These are phyloP conservation scores for Zygogramma bicolorata DNA, from an alignment of 2,888 invertebrate genomes.

Conservation along the genomic window DNA sequence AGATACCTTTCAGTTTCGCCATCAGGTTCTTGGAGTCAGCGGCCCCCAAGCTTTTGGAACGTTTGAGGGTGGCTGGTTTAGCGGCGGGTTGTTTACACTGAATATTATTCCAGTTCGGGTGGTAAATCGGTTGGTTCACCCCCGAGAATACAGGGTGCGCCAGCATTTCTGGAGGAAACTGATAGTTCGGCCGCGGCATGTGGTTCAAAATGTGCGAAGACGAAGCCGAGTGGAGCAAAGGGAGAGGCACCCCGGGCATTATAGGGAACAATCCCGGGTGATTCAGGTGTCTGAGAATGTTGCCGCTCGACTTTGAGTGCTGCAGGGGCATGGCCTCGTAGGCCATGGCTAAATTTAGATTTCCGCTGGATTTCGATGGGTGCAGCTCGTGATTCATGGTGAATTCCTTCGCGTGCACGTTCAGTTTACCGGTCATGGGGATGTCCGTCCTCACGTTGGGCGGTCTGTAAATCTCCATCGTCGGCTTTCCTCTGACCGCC, in stretches of 20 bases:
- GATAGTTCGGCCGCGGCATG: constrained; percentile 73
- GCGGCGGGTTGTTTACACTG: constrained; percentile 59
- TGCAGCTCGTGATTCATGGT: constrained; percentile 79
- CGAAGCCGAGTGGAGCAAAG: constrained; percentile 72
- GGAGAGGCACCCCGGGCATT: constrained; percentile 55
- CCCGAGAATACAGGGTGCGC: constrained; percentile 68
- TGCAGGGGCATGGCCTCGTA: constrained; percentile 62
- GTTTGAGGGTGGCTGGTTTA: constrained; percentile 69
- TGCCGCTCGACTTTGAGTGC: constrained; percentile 72
- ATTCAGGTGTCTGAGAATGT: constrained; percentile 74
- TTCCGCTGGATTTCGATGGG: constrained; percentile 64
- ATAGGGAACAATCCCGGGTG: constrained; percentile 58
- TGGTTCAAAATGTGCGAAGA: constrained; percentile 74
- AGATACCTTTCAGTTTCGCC: constrained; percentile 74
- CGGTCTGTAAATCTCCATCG: constrained; percentile 89
- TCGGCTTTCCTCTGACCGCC: constrained; percentile 79
- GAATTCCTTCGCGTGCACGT: constrained; percentile 92
- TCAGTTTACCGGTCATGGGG: constrained; percentile 71
- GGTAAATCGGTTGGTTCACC: constrained; percentile 53
- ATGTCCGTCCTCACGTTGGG: constrained; percentile 71
- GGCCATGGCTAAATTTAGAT: constrained; percentile 58
- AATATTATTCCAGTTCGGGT: constrained; percentile 47
- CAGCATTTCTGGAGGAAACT: constrained; percentile 61
- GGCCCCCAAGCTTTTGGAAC: constrained; percentile 86
- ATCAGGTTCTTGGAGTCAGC: constrained; percentile 79